Evolutionary conservation across 2,888 invertebrate species (phyloP).

Genomic region (Lasioglossum morio): DNA sequence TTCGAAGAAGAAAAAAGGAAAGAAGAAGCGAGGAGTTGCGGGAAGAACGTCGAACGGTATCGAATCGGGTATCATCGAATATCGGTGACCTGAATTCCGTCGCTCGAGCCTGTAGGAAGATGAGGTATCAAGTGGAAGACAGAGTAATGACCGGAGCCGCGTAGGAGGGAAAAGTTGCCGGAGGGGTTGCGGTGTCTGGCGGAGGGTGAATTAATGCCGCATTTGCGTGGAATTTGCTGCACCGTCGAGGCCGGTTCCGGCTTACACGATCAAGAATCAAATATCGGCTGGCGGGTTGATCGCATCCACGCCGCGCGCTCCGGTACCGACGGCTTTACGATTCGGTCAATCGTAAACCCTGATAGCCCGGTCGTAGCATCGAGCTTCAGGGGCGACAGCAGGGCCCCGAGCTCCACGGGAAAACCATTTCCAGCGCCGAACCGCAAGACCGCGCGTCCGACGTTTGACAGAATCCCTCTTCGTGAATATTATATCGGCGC

Average conservation of each 20-base stretch:
- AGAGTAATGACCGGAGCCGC: conserved; percentile 22
- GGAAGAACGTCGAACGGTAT: not conserved
- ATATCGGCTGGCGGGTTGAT: conserved; percentile 46
- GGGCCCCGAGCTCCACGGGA: not conserved
- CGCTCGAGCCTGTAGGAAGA: conserved; percentile 19
- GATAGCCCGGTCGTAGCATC: conserved; percentile 51
- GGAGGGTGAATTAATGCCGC: conserved; percentile 54
- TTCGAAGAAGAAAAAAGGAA: not conserved
- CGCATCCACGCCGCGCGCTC: conserved; percentile 16
- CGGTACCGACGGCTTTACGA: conserved; percentile 61
- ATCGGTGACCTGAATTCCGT: conserved; percentile 41
- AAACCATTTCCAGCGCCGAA: conserved; percentile 25
- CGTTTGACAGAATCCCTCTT: conserved; percentile 35
- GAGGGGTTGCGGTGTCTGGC: conserved; percentile 12
- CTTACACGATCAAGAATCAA: conserved; percentile 61
- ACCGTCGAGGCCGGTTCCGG: conserved; percentile 30
- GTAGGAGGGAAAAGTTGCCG: conserved; percentile 11
- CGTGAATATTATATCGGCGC: conserved; percentile 63
- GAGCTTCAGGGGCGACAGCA: not conserved
- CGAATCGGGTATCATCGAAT: conserved; percentile 22
- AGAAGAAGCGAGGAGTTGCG: not conserved
- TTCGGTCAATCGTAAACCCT: conserved; percentile 72
- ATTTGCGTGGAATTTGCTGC: conserved; percentile 61
- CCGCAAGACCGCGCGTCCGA: conserved; percentile 27
- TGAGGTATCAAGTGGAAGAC: conserved; percentile 41